These are phyloP conservation scores for Brachyopa scutellaris DNA, from an alignment of 2,888 invertebrate species.

Conservation along the genomic window DNA sequence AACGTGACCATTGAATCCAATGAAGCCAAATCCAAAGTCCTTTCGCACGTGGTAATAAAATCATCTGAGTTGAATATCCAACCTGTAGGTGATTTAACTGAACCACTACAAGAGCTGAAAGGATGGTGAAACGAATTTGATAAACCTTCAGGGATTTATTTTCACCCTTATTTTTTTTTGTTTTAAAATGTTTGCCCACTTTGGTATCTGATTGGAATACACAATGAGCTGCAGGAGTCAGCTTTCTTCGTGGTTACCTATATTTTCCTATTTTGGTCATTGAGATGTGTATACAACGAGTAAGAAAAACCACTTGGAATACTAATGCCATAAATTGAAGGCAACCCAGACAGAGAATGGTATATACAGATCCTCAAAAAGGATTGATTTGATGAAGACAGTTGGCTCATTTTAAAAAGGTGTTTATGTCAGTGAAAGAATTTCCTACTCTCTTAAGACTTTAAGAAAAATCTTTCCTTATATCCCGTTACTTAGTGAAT, in stretches of 20 bases:
- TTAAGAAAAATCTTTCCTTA: background rate
- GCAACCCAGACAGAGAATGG: background rate
- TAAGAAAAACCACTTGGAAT: constrained; percentile 39
- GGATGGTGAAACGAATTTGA: constrained; percentile 61
- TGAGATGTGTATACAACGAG: constrained; percentile 59
- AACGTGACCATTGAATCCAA: constrained; percentile 78
- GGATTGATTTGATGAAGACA: constrained; percentile 61
- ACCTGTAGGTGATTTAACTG: constrained; percentile 43
- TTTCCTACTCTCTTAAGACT: too few species aligned
- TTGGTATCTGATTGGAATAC: constrained; percentile 52
- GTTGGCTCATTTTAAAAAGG: constrained; percentile 45
- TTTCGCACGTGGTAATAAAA: constrained; percentile 61
- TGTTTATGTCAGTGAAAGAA: constrained; percentile 42
- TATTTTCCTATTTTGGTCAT: constrained; percentile 50
- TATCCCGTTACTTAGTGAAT: background rate
- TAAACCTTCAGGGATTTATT: constrained; percentile 66
- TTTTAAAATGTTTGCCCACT: constrained; percentile 73
- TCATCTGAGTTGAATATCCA: constrained; percentile 51
- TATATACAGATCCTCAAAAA: constrained; percentile 20
- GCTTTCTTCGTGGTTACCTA: constrained; percentile 47
- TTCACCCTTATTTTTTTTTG: constrained; percentile 37
- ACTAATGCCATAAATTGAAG: constrained; percentile 48
- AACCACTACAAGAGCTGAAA: constrained; percentile 36
- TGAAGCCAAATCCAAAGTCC: constrained; percentile 56
- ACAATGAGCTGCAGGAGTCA: constrained; percentile 11